Evolutionary conservation across 2,113 vertebrate genomes (phyloP).

Genomic region (Odontophorus gujanensis): DNA sequence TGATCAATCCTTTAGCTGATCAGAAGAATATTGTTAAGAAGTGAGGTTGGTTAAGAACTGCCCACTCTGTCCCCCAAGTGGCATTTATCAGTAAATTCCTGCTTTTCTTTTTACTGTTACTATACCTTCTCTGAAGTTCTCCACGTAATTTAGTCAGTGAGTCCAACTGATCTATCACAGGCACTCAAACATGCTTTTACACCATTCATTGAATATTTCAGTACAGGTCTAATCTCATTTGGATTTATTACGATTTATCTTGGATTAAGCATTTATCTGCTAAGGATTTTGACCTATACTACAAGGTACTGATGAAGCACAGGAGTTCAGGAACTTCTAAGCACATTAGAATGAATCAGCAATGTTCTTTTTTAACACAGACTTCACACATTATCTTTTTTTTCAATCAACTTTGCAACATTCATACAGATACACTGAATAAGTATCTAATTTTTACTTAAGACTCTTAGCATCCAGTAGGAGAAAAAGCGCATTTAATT

Average conservation of each 20-base stretch:
- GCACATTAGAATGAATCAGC: constrained; percentile 54
- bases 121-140: constrained; percentile 31
- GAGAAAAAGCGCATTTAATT: constrained; percentile 67
- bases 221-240: constrained; percentile 69
- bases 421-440: not conserved
- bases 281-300: constrained; percentile 60
- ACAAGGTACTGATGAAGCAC: constrained; percentile 9
- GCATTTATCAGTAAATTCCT: not conserved
- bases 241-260: constrained; percentile 70
- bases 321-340: constrained; percentile 11
- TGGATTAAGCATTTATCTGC: constrained; percentile 67
- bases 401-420: constrained; percentile 28
- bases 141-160: not conserved
- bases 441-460: constrained; percentile 59
- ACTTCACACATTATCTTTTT: constrained; percentile 42
- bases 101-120: constrained; percentile 37
- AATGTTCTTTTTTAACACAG: constrained; percentile 45
- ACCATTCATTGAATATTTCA: constrained; percentile 5
- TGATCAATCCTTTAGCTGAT: not conserved
- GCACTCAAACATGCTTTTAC: constrained; percentile 22
- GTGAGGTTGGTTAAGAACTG: constrained; percentile 17
- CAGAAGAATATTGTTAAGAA: constrained; percentile 26
- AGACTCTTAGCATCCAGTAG: constrained; percentile 51
- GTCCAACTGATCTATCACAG: constrained; percentile 31
- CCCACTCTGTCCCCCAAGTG: not conserved